Conservation (phyloP, 2,888 invertebrate species). For the Leptodirus hochenwartii region DNA sequence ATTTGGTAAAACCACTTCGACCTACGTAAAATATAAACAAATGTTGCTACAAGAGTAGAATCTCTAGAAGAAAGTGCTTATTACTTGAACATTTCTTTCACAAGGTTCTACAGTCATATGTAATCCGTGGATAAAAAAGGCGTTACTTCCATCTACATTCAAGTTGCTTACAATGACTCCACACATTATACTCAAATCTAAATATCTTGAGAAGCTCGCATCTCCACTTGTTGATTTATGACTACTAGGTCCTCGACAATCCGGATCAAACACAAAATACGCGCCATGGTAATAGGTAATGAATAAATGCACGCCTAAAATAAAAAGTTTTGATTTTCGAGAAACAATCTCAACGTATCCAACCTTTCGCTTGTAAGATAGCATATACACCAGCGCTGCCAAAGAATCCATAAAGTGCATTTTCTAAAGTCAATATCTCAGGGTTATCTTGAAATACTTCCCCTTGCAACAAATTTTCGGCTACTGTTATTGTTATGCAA, state of each 20-base stretch:
- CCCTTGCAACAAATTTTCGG: constrained; percentile 21
- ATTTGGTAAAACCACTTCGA: constrained; percentile 4
- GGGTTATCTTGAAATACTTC: constrained; percentile 19
- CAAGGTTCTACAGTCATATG: constrained; percentile 4
- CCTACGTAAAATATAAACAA: too few relatives aligned
- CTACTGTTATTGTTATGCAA: constrained; percentile 20
- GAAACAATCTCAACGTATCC: too few relatives aligned
- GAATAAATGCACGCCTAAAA: too few relatives aligned
- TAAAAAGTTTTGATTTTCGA: too few relatives aligned
- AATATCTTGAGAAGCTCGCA: constrained; percentile 24
- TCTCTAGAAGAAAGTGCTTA: too few relatives aligned
- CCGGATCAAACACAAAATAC: constrained; percentile 28
- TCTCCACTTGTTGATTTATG: constrained; percentile 20
- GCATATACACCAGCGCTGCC: not conserved
- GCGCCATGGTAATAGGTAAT: too few relatives aligned
- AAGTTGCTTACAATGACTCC: constrained; percentile 21
- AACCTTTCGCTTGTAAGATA: too few relatives aligned
- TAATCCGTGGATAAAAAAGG: constrained; percentile 20
- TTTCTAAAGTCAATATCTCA: constrained; percentile 20
- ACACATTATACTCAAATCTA: constrained; percentile 17
- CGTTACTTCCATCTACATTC: constrained; percentile 18
- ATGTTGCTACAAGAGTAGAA: too few relatives aligned
- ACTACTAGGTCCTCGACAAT: constrained; percentile 27
- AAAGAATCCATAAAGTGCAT: constrained; percentile 24
- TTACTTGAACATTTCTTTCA: constrained; percentile 6